Conservation (phyloP, 37 sponge, comb jelly and placozoan genomes). For the Lycopodina hypogea region DNA sequence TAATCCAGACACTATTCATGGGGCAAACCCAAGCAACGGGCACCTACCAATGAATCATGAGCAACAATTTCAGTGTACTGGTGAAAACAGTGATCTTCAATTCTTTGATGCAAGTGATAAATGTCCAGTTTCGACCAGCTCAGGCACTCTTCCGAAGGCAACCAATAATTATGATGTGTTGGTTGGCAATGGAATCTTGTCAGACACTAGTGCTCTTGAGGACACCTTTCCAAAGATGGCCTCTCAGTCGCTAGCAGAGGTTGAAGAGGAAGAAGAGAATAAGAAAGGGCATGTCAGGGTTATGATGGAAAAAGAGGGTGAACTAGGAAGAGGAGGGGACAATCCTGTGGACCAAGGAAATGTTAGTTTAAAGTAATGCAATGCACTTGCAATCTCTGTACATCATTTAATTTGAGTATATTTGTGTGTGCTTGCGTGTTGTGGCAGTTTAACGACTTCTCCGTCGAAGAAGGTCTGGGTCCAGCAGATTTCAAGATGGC, state of each 20-base stretch:
- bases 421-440: not conserved
- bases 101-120: not conserved
- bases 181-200: slow-evolving; percentile 44
- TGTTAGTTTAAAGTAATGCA: slow-evolving; percentile 7
- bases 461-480: slow-evolving; percentile 9
- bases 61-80: not conserved
- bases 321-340: not conserved
- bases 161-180: slow-evolving; percentile 42
- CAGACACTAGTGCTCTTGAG: slow-evolving; percentile 51
- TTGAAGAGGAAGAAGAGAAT: slow-evolving; percentile 2
- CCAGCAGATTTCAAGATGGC: slow-evolving; percentile 49
- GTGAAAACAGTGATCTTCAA: not conserved
- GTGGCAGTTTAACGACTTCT: not conserved
- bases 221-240: slow-evolving; percentile 36
- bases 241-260: not conserved
- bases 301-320: not conserved
- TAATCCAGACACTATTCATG: not conserved
- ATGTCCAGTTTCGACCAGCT: slow-evolving; percentile 31
- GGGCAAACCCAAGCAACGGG: not conserved
- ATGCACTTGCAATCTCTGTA: not conserved
- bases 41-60: not conserved
- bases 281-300: not conserved
- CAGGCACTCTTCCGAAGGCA: slow-evolving; percentile 29
- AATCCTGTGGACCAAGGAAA: slow-evolving; percentile 34
- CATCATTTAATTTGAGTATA: not conserved